These are phyloP conservation scores for Taenioides sp. DNA, from an alignment of 2,797 vertebrate genomes.

Conservation along the genomic window DNA sequence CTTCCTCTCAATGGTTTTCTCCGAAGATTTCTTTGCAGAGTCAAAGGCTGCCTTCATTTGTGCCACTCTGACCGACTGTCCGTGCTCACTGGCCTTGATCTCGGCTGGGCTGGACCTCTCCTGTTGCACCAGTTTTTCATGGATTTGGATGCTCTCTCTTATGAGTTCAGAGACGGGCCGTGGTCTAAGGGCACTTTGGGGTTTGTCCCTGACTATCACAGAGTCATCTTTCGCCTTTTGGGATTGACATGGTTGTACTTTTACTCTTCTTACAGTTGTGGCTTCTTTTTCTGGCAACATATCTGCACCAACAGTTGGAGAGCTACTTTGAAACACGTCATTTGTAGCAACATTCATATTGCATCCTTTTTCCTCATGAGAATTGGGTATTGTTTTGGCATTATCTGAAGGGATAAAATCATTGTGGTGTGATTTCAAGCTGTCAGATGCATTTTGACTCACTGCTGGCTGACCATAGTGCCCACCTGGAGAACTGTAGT, in stretches of 20 bases:
- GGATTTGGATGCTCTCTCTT: slow-evolving; percentile 77
- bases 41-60: slow-evolving; percentile 83
- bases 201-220: slow-evolving; percentile 42
- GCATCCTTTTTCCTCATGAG: slow-evolving; percentile 42
- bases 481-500: slow-evolving; percentile 19
- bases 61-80: slow-evolving; percentile 76
- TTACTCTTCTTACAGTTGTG: slow-evolving; percentile 32
- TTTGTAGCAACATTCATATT: slow-evolving; percentile 28
- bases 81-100: slow-evolving; percentile 68
- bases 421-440: slow-evolving; percentile 22
- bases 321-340: slow-evolving; percentile 20
- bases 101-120: slow-evolving; percentile 71
- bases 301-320: slow-evolving; percentile 24
- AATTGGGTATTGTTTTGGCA: slow-evolving; percentile 24
- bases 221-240: slow-evolving; percentile 34
- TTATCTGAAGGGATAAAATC: slow-evolving; percentile 18
- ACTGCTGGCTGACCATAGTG: slow-evolving; percentile 17
- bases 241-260: slow-evolving; percentile 19
- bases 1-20: slow-evolving; percentile 73
- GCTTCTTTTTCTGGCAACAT: slow-evolving; percentile 31
- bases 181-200: slow-evolving; percentile 51
- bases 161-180: slow-evolving; percentile 79
- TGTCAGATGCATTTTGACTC: slow-evolving; percentile 22
- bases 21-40: slow-evolving; percentile 70
- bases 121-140: slow-evolving; percentile 76